These are phyloP conservation scores for Cariama cristata DNA, from an alignment of 2,113 vertebrate genomes.

Conservation along the genomic window DNA sequence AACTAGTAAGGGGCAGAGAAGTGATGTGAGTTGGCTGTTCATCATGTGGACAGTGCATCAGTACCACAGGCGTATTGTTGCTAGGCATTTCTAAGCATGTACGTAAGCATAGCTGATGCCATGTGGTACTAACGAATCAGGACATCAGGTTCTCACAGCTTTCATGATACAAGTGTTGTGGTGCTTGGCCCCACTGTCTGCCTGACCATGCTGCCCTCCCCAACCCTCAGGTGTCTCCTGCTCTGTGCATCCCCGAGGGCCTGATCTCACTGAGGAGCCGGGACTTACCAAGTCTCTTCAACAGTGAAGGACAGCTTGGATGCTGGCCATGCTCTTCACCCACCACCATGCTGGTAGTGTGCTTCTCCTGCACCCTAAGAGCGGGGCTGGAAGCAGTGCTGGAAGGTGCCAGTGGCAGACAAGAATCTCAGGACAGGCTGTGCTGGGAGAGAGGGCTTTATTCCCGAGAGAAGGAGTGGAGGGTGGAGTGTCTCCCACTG, in stretches of 20 bases:
- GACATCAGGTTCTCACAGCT: not conserved
- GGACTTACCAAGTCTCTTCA: not conserved
- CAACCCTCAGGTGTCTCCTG: not conserved
- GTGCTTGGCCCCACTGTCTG: not conserved
- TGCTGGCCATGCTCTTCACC: not conserved
- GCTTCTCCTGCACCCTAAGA: not conserved
- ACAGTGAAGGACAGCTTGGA: not conserved
- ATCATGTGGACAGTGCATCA: not conserved
- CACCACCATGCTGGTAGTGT: not conserved
- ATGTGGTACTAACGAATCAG: not conserved
- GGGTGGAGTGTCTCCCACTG: not conserved
- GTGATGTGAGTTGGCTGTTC: not conserved
- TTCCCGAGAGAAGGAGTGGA: not conserved
- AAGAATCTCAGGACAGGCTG: not conserved
- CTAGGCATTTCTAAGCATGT: not conserved
- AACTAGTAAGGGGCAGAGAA: not conserved
- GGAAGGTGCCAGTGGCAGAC: not conserved
- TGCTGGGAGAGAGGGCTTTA: not conserved
- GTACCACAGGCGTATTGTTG: not conserved
- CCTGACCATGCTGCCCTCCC: not conserved
- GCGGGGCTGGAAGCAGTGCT: not conserved
- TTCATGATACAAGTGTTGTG: not conserved
- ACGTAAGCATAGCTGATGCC: not conserved
- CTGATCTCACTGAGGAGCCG: not conserved
- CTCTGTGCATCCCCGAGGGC: not conserved